Evolutionary conservation across 2,113 vertebrate species (phyloP), one percentile per base, ranked within the genome.

Genomic region (Cichladusa arquata): DNA sequence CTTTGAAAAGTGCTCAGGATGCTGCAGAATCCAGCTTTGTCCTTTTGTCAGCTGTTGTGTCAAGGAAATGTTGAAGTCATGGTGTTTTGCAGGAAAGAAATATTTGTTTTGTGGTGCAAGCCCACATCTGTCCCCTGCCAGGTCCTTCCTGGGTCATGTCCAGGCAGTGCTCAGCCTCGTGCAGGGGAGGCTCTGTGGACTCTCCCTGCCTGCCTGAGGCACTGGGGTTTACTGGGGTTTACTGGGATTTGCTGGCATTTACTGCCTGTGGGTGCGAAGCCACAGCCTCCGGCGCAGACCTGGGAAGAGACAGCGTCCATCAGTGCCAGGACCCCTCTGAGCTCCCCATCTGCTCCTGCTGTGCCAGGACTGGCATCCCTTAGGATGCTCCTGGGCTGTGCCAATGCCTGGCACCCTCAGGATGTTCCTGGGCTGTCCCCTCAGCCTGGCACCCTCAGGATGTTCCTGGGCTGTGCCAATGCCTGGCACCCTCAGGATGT

Each of bases 181-280:
- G 16, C 61, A 65, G 62, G 15, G 60, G 4, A 53, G 19, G 44
- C 16, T 76, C 57, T 0, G 1, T 28, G 28, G 8, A 15, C 67
- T 71, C 65, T 77, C 31, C 22, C 34, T 71, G 42, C 24, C n/a
- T 15, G 17, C 14, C 26, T 0, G 0, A 57, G 72, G 45, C 1
- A 40, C 23, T 67, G 54, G 42, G 25, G 50, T 80, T 91, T 48
- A 66, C 72, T 29, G 54, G 44, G 25, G 44, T 60, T 92, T 78
- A 70, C 65, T 66, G 58, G 48, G 24, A 64, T 60, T 93, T 48
- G 73, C 65, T 62, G 58, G 48, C 25, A 65, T 61, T 94, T 50
- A 96, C 79, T 81, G 90, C 67, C 76, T 51, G 88, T 95, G 91
- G 33, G 58, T 1, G 5, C 91, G 95, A 70, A 93, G 94, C 96